Evolutionary conservation across 2,888 invertebrate genomes (phyloP), one percentile per base, ranked within the genome.

Genomic region (Laothoe populi): DNA sequence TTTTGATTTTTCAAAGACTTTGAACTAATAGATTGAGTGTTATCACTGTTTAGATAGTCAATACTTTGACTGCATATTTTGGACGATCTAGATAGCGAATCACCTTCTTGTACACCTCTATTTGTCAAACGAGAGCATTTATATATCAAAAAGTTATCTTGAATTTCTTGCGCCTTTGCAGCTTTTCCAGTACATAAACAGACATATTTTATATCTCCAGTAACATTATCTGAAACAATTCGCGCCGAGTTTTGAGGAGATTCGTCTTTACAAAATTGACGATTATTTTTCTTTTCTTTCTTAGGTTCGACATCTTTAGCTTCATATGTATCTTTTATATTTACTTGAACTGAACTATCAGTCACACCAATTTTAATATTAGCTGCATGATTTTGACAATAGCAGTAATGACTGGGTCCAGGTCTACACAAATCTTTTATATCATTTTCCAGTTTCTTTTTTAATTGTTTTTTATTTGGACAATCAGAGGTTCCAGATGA

Each of bases 291-390:
- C 26, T 63, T 67, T 59, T 49, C 24, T 21, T 48, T 64, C 26
- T 62, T 60, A 44, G 62, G 71, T 31, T 65, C 66, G 57, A 35
- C 53, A 13, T 60, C 44, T 57, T 70, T 64, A 24, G 75, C 70
- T 58, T 70, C 69, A 26, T 69, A 35, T 11, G 10, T 61, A 64
- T 67, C 67, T 59, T 78, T 77, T 57, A 86, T 73, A 67, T 84
- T 82, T 0, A 88, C 88, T 74, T 90, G 90, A 44, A 88, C 82
- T 59, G 88, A 82, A 72, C 88, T 89, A 61, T 91, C 90, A 61
- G 74, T 70, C 7, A 82, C 79, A 62, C 67, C 77, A 53, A 78
- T 66, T 73, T 81, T 86, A 48, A 75, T 63, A 63, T 72, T 74
- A 23, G 67, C 57, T 58, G 69, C 73, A 67, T 85, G 85, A 63